These are phyloP conservation scores for Megaustenia siamemsis DNA, from an alignment of 2,888 invertebrate genomes.

Conservation along the genomic window DNA sequence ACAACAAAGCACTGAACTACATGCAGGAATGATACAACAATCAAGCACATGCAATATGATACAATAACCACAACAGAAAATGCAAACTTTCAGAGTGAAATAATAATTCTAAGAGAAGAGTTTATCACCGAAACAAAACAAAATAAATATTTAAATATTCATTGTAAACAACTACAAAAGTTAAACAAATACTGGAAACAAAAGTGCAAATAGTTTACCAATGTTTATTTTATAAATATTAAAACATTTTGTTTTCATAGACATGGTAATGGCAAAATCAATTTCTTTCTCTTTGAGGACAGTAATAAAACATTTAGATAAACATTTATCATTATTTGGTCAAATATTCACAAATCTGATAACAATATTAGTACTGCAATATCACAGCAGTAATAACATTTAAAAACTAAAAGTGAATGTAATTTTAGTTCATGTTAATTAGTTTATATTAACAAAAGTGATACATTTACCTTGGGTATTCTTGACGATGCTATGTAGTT, in stretches of 20 bases:
- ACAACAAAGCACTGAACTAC: background rate
- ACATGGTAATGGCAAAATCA: conserved; percentile 16
- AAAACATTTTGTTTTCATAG: background rate
- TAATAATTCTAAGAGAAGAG: background rate
- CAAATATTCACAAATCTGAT: background rate
- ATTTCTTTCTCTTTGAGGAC: background rate
- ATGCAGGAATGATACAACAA: background rate
- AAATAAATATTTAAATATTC: too few relatives aligned
- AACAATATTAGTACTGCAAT: background rate
- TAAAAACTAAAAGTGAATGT: background rate
- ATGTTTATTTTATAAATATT: conserved; percentile 20
- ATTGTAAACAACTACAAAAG: background rate
- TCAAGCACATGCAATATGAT: background rate
- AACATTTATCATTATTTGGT: background rate
- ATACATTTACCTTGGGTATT: too few relatives aligned
- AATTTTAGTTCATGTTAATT: too few relatives aligned
- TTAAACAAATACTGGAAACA: background rate
- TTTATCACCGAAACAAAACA: too few relatives aligned
- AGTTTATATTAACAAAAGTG: too few relatives aligned
- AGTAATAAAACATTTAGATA: background rate
- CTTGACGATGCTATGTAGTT: too few relatives aligned
- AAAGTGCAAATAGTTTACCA: background rate
- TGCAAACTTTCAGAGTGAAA: background rate
- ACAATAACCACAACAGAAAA: background rate
- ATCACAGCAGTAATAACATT: conserved; percentile 14